Evolutionary conservation across 1,140 invertebrate species (phyloP).

Genomic region (Dendroctonus ponderosae): DNA sequence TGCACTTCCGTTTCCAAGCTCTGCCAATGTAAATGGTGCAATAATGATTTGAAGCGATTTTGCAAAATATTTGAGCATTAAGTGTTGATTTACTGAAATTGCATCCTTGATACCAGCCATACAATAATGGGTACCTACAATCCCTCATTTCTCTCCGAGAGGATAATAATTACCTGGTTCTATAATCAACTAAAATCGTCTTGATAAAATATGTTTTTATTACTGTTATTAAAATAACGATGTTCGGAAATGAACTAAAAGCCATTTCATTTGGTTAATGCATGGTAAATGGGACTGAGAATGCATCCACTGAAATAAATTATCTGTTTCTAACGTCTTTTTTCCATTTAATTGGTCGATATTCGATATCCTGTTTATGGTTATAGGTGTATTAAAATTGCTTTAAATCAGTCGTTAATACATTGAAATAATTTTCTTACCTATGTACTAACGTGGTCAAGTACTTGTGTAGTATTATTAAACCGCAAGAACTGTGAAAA

Average conservation of each 20-base stretch:
- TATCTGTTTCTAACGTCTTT: conserved; percentile 7
- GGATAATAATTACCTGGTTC: neutral
- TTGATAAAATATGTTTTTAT: conserved; percentile 10
- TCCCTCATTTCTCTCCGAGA: neutral
- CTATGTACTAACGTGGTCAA: too few species aligned
- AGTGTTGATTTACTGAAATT: too few species aligned
- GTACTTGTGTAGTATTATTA: too few species aligned
- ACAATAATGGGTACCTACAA: too few species aligned
- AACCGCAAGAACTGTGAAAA: too few species aligned
- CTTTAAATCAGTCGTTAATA: neutral
- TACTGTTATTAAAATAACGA: conserved; percentile 18
- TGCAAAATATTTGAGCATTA: too few species aligned
- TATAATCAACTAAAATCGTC: neutral
- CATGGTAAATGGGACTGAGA: conserved; percentile 13
- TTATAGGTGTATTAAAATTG: conserved; percentile 10
- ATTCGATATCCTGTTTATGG: conserved; percentile 14
- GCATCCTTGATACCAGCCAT: too few species aligned
- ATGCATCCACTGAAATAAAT: conserved; percentile 6
- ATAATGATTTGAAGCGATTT: too few species aligned
- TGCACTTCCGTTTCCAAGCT: too few species aligned
- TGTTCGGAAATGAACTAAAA: conserved; percentile 13
- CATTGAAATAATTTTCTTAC: too few species aligned
- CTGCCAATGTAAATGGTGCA: too few species aligned
- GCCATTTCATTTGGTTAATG: conserved; percentile 18
- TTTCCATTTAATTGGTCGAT: conserved; percentile 12